Base-by-base conservation (phyloP, 37 sponge, comb jelly and placozoan genomes). In the Tethya wilhelma region DNA sequence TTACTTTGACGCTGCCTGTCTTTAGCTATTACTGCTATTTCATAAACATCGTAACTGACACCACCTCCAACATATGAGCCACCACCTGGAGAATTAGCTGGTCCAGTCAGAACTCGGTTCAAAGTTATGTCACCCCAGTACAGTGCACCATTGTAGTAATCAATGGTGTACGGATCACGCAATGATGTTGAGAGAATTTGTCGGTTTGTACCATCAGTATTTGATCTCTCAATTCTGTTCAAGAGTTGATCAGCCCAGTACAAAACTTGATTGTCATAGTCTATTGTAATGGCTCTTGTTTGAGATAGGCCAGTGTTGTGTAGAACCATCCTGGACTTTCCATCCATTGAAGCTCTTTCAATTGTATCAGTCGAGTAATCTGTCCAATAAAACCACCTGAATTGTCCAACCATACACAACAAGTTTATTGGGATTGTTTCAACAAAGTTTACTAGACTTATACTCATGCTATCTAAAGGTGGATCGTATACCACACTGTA, bases 261-360 rank as follows among this genome's bases (percentile, higher is more conserved):
- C 38, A 93, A 69, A 40, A 67, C 74, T 66, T 43, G 67, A n/a
- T 43, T 78, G 0, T 68, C 11, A 83, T 83, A 90, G 71, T 90
- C 90, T 59, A 82, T 22, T 28, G 85, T 77, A 36, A 90, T 36
- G 2, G 71, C 90, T 5, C 31, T 56, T 2, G 89, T 72, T 49
- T 39, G 58, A 40, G 28, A 20, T 0, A 88, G 57, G 4, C 36
- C 34, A 1, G 77, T 34, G 71, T 5, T 44, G 38, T 78, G 62
- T 23, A 67, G 1, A 2, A 20, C 34, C 0, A 26, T 66, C 26
- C 79, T 36, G 17, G 78, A 33, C 30, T 32, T 6, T 26, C 92
- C 92, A 34, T 91, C 92, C 87, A 91, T 86, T 41, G 77, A 78
- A 0, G 87, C 79, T 26, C 84, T 64, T 23, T 78, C 75, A 59